phyloP scores from a whole-genome alignment of 2,888 invertebrate genomes.

The Meiosimyza platycephala region DNA sequence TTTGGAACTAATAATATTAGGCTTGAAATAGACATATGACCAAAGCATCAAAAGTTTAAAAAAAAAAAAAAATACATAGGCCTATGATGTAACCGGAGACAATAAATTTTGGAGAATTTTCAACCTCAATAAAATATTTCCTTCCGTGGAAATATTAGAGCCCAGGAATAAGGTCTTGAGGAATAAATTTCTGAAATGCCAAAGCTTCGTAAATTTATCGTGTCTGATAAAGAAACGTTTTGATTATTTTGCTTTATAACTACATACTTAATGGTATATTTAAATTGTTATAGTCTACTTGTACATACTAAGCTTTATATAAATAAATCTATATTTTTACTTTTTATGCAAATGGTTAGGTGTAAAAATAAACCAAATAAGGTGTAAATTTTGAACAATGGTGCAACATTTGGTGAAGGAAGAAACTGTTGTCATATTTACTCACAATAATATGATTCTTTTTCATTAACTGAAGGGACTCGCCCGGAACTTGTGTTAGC shows the following conservation, averaged over 20 bases:
- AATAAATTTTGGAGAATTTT: too few species aligned
- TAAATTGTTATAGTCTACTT: constrained; percentile 17
- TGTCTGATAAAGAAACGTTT: neutral
- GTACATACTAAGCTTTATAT: constrained; percentile 10
- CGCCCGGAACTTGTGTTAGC: constrained; percentile 70
- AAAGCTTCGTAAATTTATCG: neutral
- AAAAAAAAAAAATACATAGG: too few species aligned
- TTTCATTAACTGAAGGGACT: constrained; percentile 69
- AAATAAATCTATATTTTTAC: too few species aligned
- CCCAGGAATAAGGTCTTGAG: too few species aligned
- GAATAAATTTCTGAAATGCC: too few species aligned
- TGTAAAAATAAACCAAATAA: constrained; percentile 17
- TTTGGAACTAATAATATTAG: too few species aligned
- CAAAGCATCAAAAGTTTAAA: too few species aligned
- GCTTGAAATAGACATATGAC: too few species aligned
- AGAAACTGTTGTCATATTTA: constrained; percentile 54
- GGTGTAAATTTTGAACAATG: constrained; percentile 19
- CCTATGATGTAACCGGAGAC: too few species aligned
- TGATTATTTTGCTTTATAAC: neutral
- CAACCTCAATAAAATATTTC: too few species aligned
- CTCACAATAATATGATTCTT: constrained; percentile 73
- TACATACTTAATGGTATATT: too few species aligned
- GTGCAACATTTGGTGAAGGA: constrained; percentile 27
- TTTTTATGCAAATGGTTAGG: neutral
- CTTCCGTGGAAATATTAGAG: too few species aligned